Conservation (phyloP, 2,888 invertebrate species). For the Clitarchus hookeri region DNA sequence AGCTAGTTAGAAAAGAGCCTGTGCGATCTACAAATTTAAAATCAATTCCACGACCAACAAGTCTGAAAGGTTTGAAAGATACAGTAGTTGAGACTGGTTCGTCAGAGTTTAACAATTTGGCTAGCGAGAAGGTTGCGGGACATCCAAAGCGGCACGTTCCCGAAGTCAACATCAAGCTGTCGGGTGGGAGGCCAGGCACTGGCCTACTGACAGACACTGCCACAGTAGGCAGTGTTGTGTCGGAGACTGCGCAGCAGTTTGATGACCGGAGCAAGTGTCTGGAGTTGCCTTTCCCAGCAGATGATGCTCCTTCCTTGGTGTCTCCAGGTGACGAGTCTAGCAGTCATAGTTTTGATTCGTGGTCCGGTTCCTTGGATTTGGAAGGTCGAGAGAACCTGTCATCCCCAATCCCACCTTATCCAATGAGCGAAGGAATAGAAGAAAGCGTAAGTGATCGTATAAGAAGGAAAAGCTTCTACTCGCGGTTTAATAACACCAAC, state of each 20-base stretch:
- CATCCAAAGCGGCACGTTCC: background rate
- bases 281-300: constrained; percentile 47
- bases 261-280: constrained; percentile 20
- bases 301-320: constrained; percentile 54
- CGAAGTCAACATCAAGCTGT: background rate
- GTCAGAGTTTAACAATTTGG: background rate
- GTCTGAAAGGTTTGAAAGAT: constrained; percentile 10
- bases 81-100: background rate
- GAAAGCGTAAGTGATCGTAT: constrained; percentile 87
- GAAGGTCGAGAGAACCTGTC: constrained; percentile 39
- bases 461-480: constrained; percentile 85
- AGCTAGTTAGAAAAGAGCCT: background rate
- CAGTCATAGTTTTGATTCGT: constrained; percentile 65
- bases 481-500: constrained; percentile 84
- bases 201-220: background rate
- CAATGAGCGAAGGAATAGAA: constrained; percentile 50
- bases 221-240: background rate
- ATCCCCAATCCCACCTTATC: constrained; percentile 29
- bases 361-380: constrained; percentile 68
- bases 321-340: constrained; percentile 64
- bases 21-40: background rate
- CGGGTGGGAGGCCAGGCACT: background rate
- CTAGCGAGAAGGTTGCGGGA: background rate
- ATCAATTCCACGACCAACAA: constrained; percentile 18
- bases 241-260: background rate